Evolutionary conservation across 2,888 invertebrate genomes (phyloP), one percentile per base, ranked within the genome.

Genomic region (Athalia circularis): DNA sequence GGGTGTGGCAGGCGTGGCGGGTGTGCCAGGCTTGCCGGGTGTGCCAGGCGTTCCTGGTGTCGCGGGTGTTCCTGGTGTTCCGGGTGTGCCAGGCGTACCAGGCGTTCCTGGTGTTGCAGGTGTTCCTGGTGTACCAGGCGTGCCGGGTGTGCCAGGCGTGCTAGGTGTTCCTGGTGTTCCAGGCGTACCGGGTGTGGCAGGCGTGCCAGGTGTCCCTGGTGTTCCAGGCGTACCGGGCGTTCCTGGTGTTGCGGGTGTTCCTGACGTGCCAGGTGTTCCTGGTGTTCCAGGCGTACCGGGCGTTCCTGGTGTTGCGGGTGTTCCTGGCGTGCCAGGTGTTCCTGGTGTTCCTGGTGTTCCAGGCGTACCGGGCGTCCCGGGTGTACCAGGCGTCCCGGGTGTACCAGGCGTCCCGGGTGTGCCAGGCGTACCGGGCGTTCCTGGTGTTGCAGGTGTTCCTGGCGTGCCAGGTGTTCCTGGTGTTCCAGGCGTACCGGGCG

Each of bases 391-490:
- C n/a, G 82, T 79, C 0, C 83, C 81, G 50, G 80, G 45, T 7
- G 76, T 15, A 1, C 79, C 79, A 0, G 82, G 65, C 4, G 79
- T 6, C 1, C 77, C 80, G 52, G 80, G 78, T 47, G 74, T 82
- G 0, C 67, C 82, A 15, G 81, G 70, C 0, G 79, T 77, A n/a
- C 78, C 82, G 47, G 80, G 78, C 43, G 74, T 82, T 0, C 67
- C 82, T 15, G 81, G 70, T 0, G 79, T 77, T 3, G 81, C 82
- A 3, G 81, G 48, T 29, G 81, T 80, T 68, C 84, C 85, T 7
- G 77, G 80, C 50, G 79, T 81, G 9, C 88, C 87, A 11, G 84
- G 84, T 13, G 82, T 79, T 0, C 83, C 81, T 54, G 80, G 45
- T 8, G 76, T 15, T 68, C 84, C 85, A 8, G 77, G 80, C 50